Evolutionary conservation across 2,797 vertebrate genomes (phyloP).

Genomic region (Babyrousa celebensis): DNA sequence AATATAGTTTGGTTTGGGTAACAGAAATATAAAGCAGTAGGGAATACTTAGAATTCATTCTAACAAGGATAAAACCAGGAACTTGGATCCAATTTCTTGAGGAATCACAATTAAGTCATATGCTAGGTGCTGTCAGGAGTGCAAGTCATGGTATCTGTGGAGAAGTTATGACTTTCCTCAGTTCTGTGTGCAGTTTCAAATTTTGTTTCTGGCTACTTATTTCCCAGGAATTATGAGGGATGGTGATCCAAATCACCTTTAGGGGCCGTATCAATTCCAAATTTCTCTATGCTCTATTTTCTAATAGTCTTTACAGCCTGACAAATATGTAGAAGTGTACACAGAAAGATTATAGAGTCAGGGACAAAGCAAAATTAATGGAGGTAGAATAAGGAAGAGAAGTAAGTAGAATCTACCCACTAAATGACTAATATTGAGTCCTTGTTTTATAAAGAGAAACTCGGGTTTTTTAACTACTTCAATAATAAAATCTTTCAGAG

Average conservation of each 20-base stretch:
- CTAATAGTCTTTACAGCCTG: neutral
- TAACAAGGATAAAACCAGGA: conserved; percentile 26
- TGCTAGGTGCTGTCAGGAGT: neutral
- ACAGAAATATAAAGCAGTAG: conserved; percentile 7
- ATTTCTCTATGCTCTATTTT: neutral
- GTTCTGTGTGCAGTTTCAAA: neutral
- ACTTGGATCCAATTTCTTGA: neutral
- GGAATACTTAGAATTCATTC: conserved; percentile 37
- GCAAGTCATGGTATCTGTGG: neutral
- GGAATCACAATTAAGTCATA: neutral
- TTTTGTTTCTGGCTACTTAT: neutral
- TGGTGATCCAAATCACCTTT: neutral
- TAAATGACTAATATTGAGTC: neutral
- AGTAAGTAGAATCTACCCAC: neutral
- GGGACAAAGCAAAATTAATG: conserved; percentile 41
- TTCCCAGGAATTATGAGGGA: neutral
- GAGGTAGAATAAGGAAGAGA: neutral
- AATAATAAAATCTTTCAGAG: neutral
- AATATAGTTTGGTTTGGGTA: neutral
- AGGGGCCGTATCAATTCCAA: neutral
- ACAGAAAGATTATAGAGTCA: neutral
- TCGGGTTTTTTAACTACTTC: conserved; percentile 12
- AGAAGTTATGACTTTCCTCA: neutral
- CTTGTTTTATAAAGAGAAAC: conserved; percentile 41
- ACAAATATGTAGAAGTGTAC: neutral